Evolutionary conservation across 1,140 invertebrate genomes (phyloP), one percentile per base, ranked within the genome.

Genomic region (Drosophila mayri): DNA sequence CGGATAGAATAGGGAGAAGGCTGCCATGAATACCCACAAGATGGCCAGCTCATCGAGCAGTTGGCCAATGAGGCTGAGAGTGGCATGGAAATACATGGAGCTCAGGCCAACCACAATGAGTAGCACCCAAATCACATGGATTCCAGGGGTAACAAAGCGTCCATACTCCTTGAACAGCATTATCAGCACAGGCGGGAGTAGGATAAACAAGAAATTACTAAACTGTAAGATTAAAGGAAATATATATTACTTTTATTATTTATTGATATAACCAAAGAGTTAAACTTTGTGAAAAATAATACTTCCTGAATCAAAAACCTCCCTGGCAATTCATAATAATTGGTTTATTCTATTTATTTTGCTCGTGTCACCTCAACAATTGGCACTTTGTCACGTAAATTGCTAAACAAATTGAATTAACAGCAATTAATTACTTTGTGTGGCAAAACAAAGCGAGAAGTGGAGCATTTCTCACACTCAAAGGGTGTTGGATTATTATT

Each of bases 71-170:
- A 97, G 93, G 81, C 96, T 97, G 5, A 97, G 93, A 4, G 96
- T 97, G 28, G 96, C 96, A 93, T 97, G 96, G 90, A 97, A 97
- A 90, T 97, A 97, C 55, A 96, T 96, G 20, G 96, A 97, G 64
- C 95, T 95, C 0, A 96, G 79, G n/a, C 96, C 96, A 50, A 97
- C 96, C 43, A 97, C 93, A 92, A 97, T 96, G 38, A 97, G 86
- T 59, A 97, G 93, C 8, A 95, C 92, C 96, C 96, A 97, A 22
- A 97, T 94, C 6, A 97, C 76, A 93, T 97, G 95, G 72, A 97
- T 96, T 16, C 95, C 96, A 54, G 95, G 95, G 74, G 96, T 96
- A 4, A 96, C 95, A 79, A 95, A 95, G 71, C 94, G 94, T 20
- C 95, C 95, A 93, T 97, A 97, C 64, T 95, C 96, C 93, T 94